Conservation (phyloP, 1,140 invertebrate genomes). For the Drosophila orosa region DNA sequence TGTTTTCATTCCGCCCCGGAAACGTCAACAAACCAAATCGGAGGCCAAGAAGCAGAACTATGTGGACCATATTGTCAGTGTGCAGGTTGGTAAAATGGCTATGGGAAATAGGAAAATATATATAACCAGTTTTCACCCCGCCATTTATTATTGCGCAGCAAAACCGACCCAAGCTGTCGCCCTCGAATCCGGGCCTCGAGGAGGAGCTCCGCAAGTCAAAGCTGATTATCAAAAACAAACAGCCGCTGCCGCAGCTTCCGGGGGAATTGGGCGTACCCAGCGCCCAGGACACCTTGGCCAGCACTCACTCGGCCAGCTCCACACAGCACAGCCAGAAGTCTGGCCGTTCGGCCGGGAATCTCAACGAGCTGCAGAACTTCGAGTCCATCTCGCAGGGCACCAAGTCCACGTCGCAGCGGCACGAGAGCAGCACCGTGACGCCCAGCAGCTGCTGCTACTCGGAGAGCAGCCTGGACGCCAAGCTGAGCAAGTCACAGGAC, state of each 20-base stretch:
- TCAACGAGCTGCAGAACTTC: slow-evolving; percentile 83
- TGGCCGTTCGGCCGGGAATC: slow-evolving; percentile 64
- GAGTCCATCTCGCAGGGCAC: slow-evolving; percentile 76
- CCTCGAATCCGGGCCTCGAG: slow-evolving; percentile 78
- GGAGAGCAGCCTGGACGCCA: slow-evolving; percentile 81
- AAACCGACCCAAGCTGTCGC: slow-evolving; percentile 84
- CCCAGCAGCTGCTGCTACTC: slow-evolving; percentile 83
- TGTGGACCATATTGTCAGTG: slow-evolving; percentile 87
- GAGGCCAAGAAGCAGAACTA: slow-evolving; percentile 86
- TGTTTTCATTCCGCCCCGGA: slow-evolving; percentile 86
- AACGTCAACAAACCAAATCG: slow-evolving; percentile 84
- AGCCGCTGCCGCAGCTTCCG: slow-evolving; percentile 78
- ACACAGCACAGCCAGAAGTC: slow-evolving; percentile 76
- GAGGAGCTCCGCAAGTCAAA: slow-evolving; percentile 80
- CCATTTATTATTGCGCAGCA: slow-evolving; percentile 73
- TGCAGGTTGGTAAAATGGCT: slow-evolving; percentile 84
- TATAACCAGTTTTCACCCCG: neutral
- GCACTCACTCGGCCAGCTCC: slow-evolving; percentile 74
- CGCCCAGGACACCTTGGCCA: slow-evolving; percentile 66
- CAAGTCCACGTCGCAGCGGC: slow-evolving; percentile 73
- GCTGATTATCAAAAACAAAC: slow-evolving; percentile 82
- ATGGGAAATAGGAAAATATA: neutral
- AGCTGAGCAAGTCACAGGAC: slow-evolving; percentile 80
- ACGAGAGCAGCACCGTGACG: slow-evolving; percentile 81
- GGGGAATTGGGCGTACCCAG: slow-evolving; percentile 54